phyloP scores from a whole-genome alignment of 2,113 vertebrate species.

The Psettodes erumei region DNA sequence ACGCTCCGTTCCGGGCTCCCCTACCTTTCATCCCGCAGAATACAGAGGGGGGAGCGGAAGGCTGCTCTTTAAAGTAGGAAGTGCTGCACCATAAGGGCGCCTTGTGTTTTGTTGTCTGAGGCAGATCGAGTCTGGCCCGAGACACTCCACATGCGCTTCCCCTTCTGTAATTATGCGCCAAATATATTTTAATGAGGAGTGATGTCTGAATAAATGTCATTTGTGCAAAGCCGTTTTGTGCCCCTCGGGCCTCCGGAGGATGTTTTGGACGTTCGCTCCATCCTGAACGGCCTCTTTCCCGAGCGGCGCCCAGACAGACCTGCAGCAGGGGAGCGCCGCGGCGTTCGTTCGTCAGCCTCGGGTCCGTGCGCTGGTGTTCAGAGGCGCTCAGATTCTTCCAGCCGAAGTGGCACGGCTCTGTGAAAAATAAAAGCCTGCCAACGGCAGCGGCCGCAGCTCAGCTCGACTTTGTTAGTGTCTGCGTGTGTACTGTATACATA shows the following conservation, averaged over 20 bases:
- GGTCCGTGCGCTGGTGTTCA: constrained; percentile 28
- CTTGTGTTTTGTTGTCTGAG: constrained; percentile 68
- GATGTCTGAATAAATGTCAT: constrained; percentile 75
- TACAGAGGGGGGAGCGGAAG: constrained; percentile 34
- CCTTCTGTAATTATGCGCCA: constrained; percentile 83
- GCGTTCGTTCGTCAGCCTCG: constrained; percentile 34
- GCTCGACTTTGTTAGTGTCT: constrained; percentile 58
- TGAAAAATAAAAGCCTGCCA: constrained; percentile 62
- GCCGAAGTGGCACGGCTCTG: constrained; percentile 58
- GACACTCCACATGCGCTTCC: constrained; percentile 49
- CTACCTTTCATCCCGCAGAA: constrained; percentile 64
- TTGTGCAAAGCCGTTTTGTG: constrained; percentile 56
- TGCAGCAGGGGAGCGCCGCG: constrained; percentile 2
- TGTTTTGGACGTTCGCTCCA: constrained; percentile 29
- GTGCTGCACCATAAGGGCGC: constrained; percentile 35
- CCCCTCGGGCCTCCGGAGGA: constrained; percentile 15
- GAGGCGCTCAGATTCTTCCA: constrained; percentile 52
- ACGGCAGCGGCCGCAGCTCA: constrained; percentile 51
- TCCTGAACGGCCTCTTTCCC: constrained; percentile 26
- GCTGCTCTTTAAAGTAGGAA: constrained; percentile 61
- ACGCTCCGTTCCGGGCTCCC: constrained; percentile 44
- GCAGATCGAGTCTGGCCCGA: constrained; percentile 37
- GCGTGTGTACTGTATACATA: constrained; percentile 57
- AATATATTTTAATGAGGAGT: constrained; percentile 81
- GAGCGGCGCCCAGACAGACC: constrained; percentile 19